phyloP scores from a whole-genome alignment of 2,888 invertebrate species.

The Leptopilina drosophilae region DNA sequence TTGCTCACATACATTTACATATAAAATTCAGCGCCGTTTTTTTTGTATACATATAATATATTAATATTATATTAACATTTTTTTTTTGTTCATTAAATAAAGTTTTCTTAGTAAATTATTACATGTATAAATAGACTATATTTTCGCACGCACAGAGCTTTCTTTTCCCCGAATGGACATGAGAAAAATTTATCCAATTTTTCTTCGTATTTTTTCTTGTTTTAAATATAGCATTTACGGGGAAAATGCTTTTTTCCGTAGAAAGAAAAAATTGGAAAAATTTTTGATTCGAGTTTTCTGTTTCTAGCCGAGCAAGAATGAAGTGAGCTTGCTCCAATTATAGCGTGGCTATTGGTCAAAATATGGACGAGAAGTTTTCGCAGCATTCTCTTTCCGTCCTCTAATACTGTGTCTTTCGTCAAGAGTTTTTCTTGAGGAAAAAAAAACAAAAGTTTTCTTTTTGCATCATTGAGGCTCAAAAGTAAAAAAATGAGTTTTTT shows the following conservation, averaged over 20 bases:
- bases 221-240: neutral
- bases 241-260: neutral
- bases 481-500: slow-evolving; percentile 28
- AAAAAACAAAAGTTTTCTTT: slow-evolving; percentile 3
- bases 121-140: slow-evolving; percentile 69
- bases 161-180: slow-evolving; percentile 54
- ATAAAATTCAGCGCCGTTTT: slow-evolving; percentile 69
- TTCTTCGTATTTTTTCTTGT: neutral
- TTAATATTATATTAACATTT: slow-evolving; percentile 69
- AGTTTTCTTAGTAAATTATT: slow-evolving; percentile 69
- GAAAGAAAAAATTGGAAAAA: slow-evolving; percentile 5
- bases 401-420: slow-evolving; percentile 34
- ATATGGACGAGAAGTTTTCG: slow-evolving; percentile 31
- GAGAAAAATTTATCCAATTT: slow-evolving; percentile 29
- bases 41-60: slow-evolving; percentile 56
- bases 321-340: neutral
- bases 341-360: slow-evolving; percentile 34
- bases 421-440: neutral
- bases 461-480: slow-evolving; percentile 32
- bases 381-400: slow-evolving; percentile 22
- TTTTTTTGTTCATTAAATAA: slow-evolving; percentile 68
- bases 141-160: slow-evolving; percentile 61
- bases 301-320: neutral
- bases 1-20: slow-evolving; percentile 58
- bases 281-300: slow-evolving; percentile 25